These are phyloP conservation scores for Noctilio leporinus DNA, from an alignment of 2,113 vertebrate species.

Conservation along the genomic window DNA sequence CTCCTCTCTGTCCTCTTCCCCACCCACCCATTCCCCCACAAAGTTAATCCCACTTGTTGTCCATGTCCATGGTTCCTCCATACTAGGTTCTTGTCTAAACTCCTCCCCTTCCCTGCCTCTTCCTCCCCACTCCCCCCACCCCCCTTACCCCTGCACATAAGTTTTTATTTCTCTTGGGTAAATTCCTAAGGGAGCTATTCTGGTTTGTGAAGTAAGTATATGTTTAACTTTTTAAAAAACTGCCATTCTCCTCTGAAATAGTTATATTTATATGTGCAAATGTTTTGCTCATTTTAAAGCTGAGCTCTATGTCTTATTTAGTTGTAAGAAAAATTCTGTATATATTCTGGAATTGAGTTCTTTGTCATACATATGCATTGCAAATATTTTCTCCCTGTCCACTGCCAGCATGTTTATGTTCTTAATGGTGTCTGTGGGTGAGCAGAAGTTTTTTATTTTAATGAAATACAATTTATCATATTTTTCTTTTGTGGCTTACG, in stretches of 20 bases:
- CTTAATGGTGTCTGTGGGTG: not conserved
- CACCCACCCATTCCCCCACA: too few species aligned
- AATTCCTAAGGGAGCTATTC: not conserved
- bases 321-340: not conserved
- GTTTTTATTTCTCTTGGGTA: slow-evolving; percentile 1
- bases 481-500: slow-evolving; percentile 1
- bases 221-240: slow-evolving; percentile 8
- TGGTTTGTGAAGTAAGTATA: not conserved
- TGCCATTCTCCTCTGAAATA: not conserved
- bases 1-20: too few species aligned
- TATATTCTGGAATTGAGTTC: not conserved
- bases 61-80: too few species aligned
- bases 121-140: too few species aligned
- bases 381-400: not conserved
- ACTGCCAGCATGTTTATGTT: not conserved
- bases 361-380: not conserved
- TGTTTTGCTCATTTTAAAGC: not conserved
- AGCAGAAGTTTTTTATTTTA: slow-evolving; percentile 9
- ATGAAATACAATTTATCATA: not conserved
- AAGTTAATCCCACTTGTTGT: too few species aligned
- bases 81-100: too few species aligned
- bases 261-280: not conserved
- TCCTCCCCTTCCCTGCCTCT: too few species aligned
- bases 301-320: not conserved
- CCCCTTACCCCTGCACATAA: too few species aligned